These are phyloP conservation scores for Drosophila repleta DNA, from an alignment of 1,140 invertebrate genomes.

Conservation along the genomic window DNA sequence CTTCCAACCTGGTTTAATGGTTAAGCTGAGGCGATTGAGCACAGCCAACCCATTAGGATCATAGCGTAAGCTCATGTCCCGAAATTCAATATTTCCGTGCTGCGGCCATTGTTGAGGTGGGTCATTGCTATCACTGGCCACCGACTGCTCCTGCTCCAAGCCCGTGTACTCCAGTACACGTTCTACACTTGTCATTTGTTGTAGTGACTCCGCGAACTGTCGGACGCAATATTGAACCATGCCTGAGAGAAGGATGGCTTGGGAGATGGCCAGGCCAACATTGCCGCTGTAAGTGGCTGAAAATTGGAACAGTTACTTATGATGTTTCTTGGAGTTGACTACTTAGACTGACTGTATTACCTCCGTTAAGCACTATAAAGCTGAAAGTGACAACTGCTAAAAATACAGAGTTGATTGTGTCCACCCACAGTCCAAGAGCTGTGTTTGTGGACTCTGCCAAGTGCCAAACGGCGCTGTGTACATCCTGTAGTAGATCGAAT, in stretches of 20 bases:
- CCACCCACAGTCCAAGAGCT: slow-evolving; percentile 91
- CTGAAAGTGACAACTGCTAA: slow-evolving; percentile 88
- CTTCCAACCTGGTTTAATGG: slow-evolving; percentile 88
- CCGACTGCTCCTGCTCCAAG: slow-evolving; percentile 84
- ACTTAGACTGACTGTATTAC: slow-evolving; percentile 43
- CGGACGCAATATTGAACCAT: slow-evolving; percentile 94
- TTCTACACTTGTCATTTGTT: slow-evolving; percentile 93
- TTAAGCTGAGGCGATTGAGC: slow-evolving; percentile 88
- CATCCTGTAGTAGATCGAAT: slow-evolving; percentile 88
- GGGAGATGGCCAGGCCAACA: slow-evolving; percentile 92
- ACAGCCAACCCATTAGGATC: slow-evolving; percentile 86
- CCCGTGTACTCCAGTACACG: slow-evolving; percentile 90
- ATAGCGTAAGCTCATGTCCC: slow-evolving; percentile 88
- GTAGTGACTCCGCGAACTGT: slow-evolving; percentile 93
- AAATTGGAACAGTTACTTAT: background rate
- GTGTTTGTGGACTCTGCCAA: slow-evolving; percentile 85
- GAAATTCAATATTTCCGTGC: slow-evolving; percentile 85
- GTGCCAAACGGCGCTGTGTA: slow-evolving; percentile 88
- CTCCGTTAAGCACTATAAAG: slow-evolving; percentile 83
- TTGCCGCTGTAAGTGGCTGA: slow-evolving; percentile 86
- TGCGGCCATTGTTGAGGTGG: slow-evolving; percentile 84
- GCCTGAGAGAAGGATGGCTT: slow-evolving; percentile 91
- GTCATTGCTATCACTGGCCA: slow-evolving; percentile 54
- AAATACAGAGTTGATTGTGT: slow-evolving; percentile 87
- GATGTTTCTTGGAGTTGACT: background rate